Conservation (phyloP, 2,888 invertebrate species). For the Xestia ashworthii region DNA sequence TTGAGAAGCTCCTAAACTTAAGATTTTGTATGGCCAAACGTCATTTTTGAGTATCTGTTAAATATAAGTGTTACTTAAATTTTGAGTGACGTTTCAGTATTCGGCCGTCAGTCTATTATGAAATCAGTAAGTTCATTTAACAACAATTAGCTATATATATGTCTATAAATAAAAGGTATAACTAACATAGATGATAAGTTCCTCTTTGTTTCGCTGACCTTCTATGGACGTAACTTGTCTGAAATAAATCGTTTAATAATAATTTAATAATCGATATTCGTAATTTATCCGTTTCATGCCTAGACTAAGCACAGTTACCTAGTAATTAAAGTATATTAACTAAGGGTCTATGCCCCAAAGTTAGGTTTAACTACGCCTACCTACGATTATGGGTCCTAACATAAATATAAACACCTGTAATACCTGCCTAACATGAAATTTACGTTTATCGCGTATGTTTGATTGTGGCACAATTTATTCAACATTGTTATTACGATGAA, state of each 20-base stretch:
- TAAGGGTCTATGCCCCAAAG: constrained; percentile 17
- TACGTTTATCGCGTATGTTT: constrained; percentile 62
- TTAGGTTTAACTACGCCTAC: constrained; percentile 17
- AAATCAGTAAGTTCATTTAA: neutral
- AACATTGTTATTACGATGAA: constrained; percentile 74
- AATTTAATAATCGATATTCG: neutral
- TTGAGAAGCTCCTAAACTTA: too few relatives aligned
- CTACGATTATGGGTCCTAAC: constrained; percentile 1
- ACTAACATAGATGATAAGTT: neutral
- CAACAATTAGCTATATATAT: neutral
- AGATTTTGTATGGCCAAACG: too few relatives aligned
- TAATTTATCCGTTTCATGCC: neutral
- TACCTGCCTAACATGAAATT: constrained; percentile 48
- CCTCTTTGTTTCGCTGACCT: neutral
- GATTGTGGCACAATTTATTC: constrained; percentile 66
- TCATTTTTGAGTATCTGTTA: too few relatives aligned
- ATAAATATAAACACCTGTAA: constrained; percentile 22
- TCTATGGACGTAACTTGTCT: neutral
- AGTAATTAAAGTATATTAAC: constrained; percentile 5
- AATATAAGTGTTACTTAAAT: too few relatives aligned
- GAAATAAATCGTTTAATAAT: neutral
- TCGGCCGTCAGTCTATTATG: too few relatives aligned
- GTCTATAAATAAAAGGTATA: neutral
- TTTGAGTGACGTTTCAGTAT: too few relatives aligned
- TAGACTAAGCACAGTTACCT: neutral